Conservation (phyloP, 2,888 invertebrate species). For the Nipponacmea schrenckii region DNA sequence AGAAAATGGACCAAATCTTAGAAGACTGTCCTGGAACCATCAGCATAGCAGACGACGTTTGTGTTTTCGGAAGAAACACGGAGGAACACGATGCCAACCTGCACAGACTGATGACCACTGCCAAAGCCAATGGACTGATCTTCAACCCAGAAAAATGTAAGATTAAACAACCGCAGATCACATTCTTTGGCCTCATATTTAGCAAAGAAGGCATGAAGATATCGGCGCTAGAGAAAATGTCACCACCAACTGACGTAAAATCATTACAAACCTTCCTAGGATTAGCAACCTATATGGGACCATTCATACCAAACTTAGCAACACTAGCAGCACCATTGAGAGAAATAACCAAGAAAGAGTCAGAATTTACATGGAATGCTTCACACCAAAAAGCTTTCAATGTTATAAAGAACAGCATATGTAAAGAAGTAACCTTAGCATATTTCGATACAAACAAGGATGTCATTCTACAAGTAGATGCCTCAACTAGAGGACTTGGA, state of each 20-base stretch:
- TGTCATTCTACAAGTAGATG: constrained; percentile 36
- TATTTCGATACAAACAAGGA: constrained; percentile 24
- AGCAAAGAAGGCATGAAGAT: constrained; percentile 22
- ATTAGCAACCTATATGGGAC: constrained; percentile 24
- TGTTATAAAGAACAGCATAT: no score
- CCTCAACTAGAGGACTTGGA: constrained; percentile 38
- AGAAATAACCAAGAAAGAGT: constrained; percentile 23
- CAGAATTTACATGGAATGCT: no score
- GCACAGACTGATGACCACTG: constrained; percentile 11
- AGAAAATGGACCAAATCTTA: constrained; percentile 24
- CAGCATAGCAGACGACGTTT: constrained; percentile 21
- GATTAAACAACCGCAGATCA: constrained; percentile 17
- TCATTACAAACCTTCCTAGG: constrained; percentile 30
- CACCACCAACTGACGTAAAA: constrained; percentile 16
- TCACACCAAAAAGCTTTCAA: no score
- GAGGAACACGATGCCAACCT: constrained; percentile 24
- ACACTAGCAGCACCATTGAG: constrained; percentile 21
- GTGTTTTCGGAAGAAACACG: constrained; percentile 7
- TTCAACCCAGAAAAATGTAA: constrained; percentile 24
- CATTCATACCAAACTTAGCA: constrained; percentile 23
- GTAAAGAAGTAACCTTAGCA: constrained; percentile 10
- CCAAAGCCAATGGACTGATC: constrained; percentile 15
- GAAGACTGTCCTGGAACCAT: constrained; percentile 19
- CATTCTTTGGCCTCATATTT: constrained; percentile 29
- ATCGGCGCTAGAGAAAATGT: constrained; percentile 20